Percentiles rank a stretch among this genome's conserved stretches.
phyloP scores from a whole-genome alignment of 1,140 invertebrate species.

The Oreohelix idahoensis region DNA sequence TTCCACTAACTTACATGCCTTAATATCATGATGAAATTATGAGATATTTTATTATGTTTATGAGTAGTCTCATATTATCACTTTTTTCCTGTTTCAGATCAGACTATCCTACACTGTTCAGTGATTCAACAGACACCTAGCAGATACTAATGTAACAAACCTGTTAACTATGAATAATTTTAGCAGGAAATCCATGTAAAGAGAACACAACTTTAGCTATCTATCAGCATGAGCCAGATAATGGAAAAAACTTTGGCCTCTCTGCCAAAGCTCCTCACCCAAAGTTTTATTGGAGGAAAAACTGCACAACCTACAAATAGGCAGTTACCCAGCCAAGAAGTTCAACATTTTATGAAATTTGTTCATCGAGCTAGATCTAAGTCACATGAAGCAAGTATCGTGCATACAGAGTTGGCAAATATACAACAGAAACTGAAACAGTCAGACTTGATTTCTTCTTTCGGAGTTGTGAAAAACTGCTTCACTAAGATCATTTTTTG shows the following conservation, averaged over 20 bases:
- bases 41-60: too few species aligned
- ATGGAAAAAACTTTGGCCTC: constrained; percentile 41
- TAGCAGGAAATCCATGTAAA: not conserved
- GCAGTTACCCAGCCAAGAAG: not conserved
- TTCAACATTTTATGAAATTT: constrained; percentile 32
- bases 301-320: not conserved
- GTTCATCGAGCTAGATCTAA: constrained; percentile 35
- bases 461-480: not conserved
- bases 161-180: not conserved
- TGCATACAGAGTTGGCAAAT: constrained; percentile 13
- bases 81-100: not conserved
- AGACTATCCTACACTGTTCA: not conserved
- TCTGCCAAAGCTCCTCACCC: constrained; percentile 33
- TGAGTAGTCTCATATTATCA: not conserved
- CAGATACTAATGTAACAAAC: not conserved
- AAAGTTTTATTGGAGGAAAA: constrained; percentile 33
- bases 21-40: too few species aligned
- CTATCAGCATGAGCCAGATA: constrained; percentile 33
- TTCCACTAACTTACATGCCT: too few species aligned
- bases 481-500: constrained; percentile 60
- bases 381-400: constrained; percentile 23
- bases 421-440: constrained; percentile 36
- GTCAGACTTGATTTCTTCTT: not conserved
- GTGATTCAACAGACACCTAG: too few species aligned
- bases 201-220: not conserved